Percentiles rank a stretch among this genome's conserved stretches.
phyloP scores from a whole-genome alignment of 1,140 invertebrate genomes.

The Mylabris phalerata region DNA sequence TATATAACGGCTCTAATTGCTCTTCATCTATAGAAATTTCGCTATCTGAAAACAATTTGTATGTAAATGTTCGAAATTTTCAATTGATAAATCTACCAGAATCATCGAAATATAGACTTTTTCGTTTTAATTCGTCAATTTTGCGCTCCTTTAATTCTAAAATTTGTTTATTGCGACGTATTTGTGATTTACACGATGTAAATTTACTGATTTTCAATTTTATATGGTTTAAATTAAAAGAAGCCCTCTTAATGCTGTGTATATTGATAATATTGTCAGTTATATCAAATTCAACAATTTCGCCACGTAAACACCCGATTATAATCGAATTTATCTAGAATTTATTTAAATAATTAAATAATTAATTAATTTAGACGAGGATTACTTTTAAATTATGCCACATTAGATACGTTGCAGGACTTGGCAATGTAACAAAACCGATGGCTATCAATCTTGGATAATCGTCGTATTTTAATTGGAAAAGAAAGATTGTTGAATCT shows the following conservation, averaged over 20 bases:
- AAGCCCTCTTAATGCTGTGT: no score
- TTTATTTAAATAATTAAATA: background rate
- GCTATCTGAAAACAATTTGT: no score
- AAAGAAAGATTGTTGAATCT: slow-evolving; percentile 62
- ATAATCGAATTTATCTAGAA: background rate
- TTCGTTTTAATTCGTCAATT: no score
- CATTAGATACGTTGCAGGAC: slow-evolving; percentile 53
- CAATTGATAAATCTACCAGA: no score
- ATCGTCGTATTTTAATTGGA: slow-evolving; percentile 42
- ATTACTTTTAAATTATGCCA: slow-evolving; percentile 50
- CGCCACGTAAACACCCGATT: slow-evolving; percentile 48
- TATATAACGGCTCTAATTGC: slow-evolving; percentile 49
- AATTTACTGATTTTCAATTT: slow-evolving; percentile 46
- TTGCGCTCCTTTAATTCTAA: no score
- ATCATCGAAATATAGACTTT: no score
- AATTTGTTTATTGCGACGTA: slow-evolving; percentile 41
- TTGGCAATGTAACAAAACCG: slow-evolving; percentile 56
- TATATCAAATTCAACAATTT: slow-evolving; percentile 46
- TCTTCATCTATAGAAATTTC: slow-evolving; percentile 44
- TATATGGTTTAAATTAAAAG: slow-evolving; percentile 43
- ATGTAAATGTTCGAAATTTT: no score
- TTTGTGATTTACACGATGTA: slow-evolving; percentile 52
- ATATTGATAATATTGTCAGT: slow-evolving; percentile 16
- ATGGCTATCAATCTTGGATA: slow-evolving; percentile 50
- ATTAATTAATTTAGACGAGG: background rate